A percentile compares a stretch with the other conserved stretches of the same genome.
Evolutionary conservation across 1,140 invertebrate genomes (phyloP).

Genomic region (Leptinotarsa defecta): DNA sequence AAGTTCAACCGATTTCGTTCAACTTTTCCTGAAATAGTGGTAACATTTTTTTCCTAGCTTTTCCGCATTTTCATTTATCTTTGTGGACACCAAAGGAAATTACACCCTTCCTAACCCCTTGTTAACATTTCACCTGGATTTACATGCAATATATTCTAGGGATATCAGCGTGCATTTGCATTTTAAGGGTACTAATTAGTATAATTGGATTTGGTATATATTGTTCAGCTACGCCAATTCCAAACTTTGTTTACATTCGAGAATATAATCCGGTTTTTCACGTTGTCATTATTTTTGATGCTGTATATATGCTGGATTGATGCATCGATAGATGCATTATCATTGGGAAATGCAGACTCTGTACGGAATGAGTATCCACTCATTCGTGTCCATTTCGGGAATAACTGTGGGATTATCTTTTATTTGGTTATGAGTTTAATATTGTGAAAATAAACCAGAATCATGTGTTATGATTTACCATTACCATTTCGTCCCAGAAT

Average conservation of each 20-base stretch:
- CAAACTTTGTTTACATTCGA: background rate
- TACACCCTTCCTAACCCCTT: background rate
- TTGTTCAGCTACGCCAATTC: background rate
- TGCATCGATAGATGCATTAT: background rate
- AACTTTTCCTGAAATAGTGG: background rate
- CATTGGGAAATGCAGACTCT: no score
- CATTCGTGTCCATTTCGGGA: no score
- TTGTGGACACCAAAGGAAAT: background rate
- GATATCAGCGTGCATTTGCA: background rate
- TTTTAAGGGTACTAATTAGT: background rate
- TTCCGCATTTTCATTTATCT: background rate
- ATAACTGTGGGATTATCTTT: no score
- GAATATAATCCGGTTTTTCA: background rate
- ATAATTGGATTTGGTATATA: background rate
- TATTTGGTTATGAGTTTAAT: no score
- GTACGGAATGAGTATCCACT: no score
- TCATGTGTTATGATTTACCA: no score
- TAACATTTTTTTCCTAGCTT: background rate
- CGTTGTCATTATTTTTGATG: background rate
- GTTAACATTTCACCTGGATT: slow-evolving; percentile 3
- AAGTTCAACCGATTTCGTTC: background rate
- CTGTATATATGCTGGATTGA: background rate
- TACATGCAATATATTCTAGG: background rate
- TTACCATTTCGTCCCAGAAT: no score
- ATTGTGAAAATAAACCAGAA: no score